These are phyloP conservation scores for Galaxea fascicularis DNA, from an alignment of 92 coral and sea anemone species.

Conservation along the genomic window DNA sequence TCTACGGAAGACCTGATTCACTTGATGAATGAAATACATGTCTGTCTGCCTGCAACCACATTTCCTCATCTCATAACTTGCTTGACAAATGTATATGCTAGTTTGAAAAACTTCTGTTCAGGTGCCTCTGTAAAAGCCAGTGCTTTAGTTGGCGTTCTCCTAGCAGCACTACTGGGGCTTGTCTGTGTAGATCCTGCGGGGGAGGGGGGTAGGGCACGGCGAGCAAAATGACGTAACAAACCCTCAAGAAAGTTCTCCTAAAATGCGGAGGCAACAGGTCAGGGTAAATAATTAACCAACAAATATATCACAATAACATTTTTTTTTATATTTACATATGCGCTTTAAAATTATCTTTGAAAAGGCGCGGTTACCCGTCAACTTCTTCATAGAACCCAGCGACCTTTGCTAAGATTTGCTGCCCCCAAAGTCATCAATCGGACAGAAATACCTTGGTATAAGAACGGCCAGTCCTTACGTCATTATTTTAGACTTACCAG, in stretches of 20 bases:
- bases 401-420: no score
- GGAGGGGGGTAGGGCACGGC: conserved; percentile 94
- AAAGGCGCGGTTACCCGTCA: no score
- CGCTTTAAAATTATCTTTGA: no score
- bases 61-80: conserved; percentile 66
- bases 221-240: conserved; percentile 83
- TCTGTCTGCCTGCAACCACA: neutral
- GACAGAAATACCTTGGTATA: no score
- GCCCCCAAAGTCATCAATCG: no score
- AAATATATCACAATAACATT: neutral
- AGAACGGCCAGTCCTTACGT: no score
- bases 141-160: conserved; percentile 78
- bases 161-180: conserved; percentile 74
- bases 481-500: conserved; percentile 63
- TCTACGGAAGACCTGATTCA: no score
- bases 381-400: no score
- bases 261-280: neutral
- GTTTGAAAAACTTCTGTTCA: conserved; percentile 89
- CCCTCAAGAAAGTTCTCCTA: conserved; percentile 95
- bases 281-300: neutral
- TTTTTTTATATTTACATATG: no score
- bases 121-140: conserved; percentile 79
- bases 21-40: neutral
- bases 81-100: conserved; percentile 88
- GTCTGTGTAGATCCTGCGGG: conserved; percentile 79